Conservation (phyloP, 2,113 vertebrate species). For the Pimephales promelas region DNA sequence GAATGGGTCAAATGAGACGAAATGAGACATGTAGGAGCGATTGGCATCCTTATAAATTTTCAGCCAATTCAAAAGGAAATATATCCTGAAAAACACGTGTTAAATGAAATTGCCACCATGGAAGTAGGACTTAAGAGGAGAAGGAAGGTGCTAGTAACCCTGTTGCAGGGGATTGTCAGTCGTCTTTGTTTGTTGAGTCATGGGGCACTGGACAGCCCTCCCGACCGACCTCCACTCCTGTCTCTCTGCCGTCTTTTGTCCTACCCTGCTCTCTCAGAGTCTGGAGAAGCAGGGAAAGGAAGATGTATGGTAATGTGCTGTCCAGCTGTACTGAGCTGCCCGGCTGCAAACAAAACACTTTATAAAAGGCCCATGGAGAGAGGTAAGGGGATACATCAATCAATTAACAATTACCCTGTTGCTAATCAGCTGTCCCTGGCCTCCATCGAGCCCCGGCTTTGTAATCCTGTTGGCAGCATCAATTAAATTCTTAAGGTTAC, state of each 20-base stretch:
- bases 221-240: slow-evolving; percentile 57
- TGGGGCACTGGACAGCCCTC: slow-evolving; percentile 55
- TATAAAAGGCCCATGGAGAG: slow-evolving; percentile 72
- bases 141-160: slow-evolving; percentile 2
- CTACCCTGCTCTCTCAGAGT: slow-evolving; percentile 47
- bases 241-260: slow-evolving; percentile 67
- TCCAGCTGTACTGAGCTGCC: slow-evolving; percentile 63
- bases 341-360: slow-evolving; percentile 72
- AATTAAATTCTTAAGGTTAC: slow-evolving; percentile 84
- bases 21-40: not conserved
- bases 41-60: not conserved
- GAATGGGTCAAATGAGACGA: not conserved
- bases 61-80: not conserved
- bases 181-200: slow-evolving; percentile 51
- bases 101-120: slow-evolving; percentile 44
- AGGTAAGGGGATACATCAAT: slow-evolving; percentile 80
- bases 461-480: slow-evolving; percentile 79
- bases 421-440: slow-evolving; percentile 81
- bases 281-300: slow-evolving; percentile 49
- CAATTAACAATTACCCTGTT: slow-evolving; percentile 82
- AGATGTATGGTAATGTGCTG: slow-evolving; percentile 75
- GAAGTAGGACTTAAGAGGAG: not conserved
- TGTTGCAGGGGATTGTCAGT: slow-evolving; percentile 43
- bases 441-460: slow-evolving; percentile 67
- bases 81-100: not conserved